A percentile compares a stretch with the other conserved stretches of the same genome.
Evolutionary conservation across 2,888 invertebrate species (phyloP).

Genomic region (Agrochola macilenta): DNA sequence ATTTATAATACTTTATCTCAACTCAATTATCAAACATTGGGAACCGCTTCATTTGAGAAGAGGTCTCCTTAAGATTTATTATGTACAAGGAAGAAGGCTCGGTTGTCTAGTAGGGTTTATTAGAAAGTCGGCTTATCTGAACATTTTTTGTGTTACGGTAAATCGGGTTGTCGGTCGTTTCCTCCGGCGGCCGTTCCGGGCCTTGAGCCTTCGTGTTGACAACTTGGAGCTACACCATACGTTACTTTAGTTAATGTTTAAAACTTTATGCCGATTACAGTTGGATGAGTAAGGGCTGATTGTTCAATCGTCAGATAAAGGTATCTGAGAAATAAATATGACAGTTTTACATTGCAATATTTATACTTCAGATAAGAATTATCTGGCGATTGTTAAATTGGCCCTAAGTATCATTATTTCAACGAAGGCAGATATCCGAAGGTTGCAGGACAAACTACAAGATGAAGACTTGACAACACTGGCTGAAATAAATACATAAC

Average conservation of each 20-base stretch:
- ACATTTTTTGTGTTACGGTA: slow-evolving; percentile 89
- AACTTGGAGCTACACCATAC: slow-evolving; percentile 31
- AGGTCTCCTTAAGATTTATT: slow-evolving; percentile 89
- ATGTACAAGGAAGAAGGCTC: slow-evolving; percentile 86
- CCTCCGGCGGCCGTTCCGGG: slow-evolving; percentile 64
- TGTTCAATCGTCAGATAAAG: neutral
- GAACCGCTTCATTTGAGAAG: slow-evolving; percentile 77
- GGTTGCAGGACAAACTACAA: neutral
- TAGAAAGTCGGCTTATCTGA: slow-evolving; percentile 89
- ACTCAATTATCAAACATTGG: slow-evolving; percentile 77
- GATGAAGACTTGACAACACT: neutral
- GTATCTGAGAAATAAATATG: neutral
- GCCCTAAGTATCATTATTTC: neutral
- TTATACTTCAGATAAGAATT: neutral
- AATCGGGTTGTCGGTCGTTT: slow-evolving; percentile 78
- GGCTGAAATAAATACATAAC: neutral
- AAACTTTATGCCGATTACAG: slow-evolving; percentile 8
- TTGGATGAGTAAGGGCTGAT: neutral
- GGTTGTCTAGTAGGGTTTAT: slow-evolving; percentile 85
- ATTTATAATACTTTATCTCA: slow-evolving; percentile 67
- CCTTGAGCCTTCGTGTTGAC: slow-evolving; percentile 46
- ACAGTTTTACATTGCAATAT: neutral
- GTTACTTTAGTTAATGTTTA: slow-evolving; percentile 35
- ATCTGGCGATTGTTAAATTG: neutral
- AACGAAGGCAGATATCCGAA: neutral